Base-by-base conservation (phyloP, 2,797 vertebrate genomes). In the Remorina albescens region DNA sequence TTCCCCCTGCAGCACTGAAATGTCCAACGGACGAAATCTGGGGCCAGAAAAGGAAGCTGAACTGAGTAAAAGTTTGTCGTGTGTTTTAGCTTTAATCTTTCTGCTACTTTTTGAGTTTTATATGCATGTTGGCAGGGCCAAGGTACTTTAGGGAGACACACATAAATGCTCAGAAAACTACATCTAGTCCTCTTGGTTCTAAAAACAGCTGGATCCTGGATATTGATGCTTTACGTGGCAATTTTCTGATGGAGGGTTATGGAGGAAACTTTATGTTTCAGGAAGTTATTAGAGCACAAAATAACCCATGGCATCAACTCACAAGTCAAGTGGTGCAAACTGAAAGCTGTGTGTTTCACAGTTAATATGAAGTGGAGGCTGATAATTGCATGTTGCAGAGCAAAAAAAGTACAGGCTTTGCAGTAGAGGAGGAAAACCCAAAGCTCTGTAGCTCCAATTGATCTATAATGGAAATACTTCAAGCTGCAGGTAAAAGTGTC, bases 141-240 rank as follows among this genome's bases (percentile, higher is more conserved):
- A 59, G 30, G 34, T 25, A 44, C 56, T 55, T 16, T 13, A 47
- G 28, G 67, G 71, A 72, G 49, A 21, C 25, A 69, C 28, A 34
- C 78, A 82, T 26, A 50, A 76, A 73, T 50, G 21, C 61, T 62
- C 71, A 73, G 81, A 75, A 80, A 65, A 84, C 80, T 74, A 49
- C 34, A 21, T 61, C 67, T 68, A 51, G 70, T 51, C n/a, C 37
- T 63, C 62, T 70, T 19, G 44, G 65, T 71, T 68, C 72, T 66
- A 74, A 73, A 84, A 80, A 58, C 42, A 41, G 64, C 54, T 67
- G 67, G 59, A 63, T 67, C 65, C 25, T 39, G 34, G 65, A 82
- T 26, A 77, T 64, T 76, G 67, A 68, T 69, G 59, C 78, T 76
- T 67, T 53, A 83, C 75, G 54, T 62, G 25, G 44, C 79, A 21